Evolutionary conservation across 2,113 vertebrate genomes (phyloP).

Genomic region (Myodes glareolus): DNA sequence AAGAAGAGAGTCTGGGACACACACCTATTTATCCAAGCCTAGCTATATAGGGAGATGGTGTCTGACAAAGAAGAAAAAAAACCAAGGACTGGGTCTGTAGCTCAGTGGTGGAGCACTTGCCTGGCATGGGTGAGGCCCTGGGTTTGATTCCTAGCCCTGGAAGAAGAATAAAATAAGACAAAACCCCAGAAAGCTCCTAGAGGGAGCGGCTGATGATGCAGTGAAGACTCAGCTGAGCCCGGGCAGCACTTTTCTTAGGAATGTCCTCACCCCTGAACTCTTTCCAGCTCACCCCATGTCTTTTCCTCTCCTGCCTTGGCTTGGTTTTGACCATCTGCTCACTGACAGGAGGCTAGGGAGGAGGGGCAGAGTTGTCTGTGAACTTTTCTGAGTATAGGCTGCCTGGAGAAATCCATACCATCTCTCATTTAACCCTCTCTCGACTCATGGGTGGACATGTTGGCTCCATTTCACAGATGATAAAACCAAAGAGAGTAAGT

Average conservation of each 20-base stretch:
- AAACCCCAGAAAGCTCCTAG: not conserved
- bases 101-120: not conserved
- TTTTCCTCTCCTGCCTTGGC: slow-evolving; percentile 20
- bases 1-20: not conserved
- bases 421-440: not conserved
- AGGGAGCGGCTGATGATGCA: not conserved
- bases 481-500: not conserved
- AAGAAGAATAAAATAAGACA: not conserved
- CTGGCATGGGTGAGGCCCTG: not conserved
- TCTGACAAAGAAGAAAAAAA: not conserved
- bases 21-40: not conserved
- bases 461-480: slow-evolving; percentile 15
- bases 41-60: too few relatives aligned
- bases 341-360: not conserved
- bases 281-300: slow-evolving; percentile 44
- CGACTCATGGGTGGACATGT: not conserved
- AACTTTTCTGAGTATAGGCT: not conserved
- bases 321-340: slow-evolving; percentile 63
- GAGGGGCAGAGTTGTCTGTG: not conserved
- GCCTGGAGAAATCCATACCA: not conserved
- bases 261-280: slow-evolving; percentile 60
- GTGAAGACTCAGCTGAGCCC: not conserved
- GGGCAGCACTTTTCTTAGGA: slow-evolving; percentile 58
- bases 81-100: not conserved
- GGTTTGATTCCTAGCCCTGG: not conserved